Percentiles rank a stretch among this genome's conserved stretches.
These are phyloP conservation scores for Eulemur rubriventer DNA, from an alignment of 2,797 vertebrate genomes.

Conservation along the genomic window DNA sequence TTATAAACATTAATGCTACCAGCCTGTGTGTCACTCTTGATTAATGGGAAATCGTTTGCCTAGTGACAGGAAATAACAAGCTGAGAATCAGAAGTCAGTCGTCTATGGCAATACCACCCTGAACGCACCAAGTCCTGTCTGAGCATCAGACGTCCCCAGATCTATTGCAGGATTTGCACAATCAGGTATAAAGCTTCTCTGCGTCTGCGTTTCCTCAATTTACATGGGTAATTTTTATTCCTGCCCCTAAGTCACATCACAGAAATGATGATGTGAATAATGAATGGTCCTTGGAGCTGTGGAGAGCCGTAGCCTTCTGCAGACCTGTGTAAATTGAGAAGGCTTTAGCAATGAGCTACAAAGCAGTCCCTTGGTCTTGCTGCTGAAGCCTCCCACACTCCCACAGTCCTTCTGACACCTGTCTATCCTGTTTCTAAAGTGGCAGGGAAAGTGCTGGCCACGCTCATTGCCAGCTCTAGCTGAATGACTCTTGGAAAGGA, in stretches of 20 bases:
- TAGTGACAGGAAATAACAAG: background rate
- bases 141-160: background rate
- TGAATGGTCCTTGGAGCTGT: background rate
- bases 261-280: slow-evolving; percentile 11
- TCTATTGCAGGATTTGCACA: background rate
- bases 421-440: slow-evolving; percentile 13
- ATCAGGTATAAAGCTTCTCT: background rate
- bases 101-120: background rate
- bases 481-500: background rate
- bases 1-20: background rate
- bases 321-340: background rate
- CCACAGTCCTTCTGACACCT: background rate
- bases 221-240: background rate
- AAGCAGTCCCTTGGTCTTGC: background rate
- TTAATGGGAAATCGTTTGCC: background rate
- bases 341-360: background rate
- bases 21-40: background rate
- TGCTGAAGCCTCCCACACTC: background rate
- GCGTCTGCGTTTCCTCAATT: background rate
- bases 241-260: background rate
- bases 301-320: background rate
- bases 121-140: background rate
- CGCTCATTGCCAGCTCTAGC: background rate
- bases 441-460: background rate
- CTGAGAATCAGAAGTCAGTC: background rate